Evolutionary conservation across 2,888 invertebrate species (phyloP).

Genomic region (Clivina fossor): DNA sequence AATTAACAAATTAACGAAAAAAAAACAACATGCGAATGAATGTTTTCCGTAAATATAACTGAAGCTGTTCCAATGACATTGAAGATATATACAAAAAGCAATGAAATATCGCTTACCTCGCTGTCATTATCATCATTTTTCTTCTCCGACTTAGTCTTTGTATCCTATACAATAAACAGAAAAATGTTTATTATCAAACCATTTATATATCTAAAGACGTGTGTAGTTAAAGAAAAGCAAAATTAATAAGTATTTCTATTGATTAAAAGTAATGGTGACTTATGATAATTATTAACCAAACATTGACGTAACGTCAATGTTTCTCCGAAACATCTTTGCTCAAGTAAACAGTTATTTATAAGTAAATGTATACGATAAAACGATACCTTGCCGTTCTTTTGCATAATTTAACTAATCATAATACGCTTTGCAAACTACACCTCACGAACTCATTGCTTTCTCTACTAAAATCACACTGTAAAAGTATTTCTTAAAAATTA

Average conservation of each 20-base stretch:
- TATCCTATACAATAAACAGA: conserved; percentile 57
- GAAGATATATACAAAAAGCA: background rate
- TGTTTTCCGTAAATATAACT: background rate
- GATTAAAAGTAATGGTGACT: too few species aligned
- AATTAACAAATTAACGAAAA: too few species aligned
- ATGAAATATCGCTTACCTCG: conserved; percentile 57
- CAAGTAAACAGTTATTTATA: background rate
- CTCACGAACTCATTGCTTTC: conserved; percentile 26
- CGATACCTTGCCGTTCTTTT: conserved; percentile 29
- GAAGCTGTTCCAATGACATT: too few species aligned
- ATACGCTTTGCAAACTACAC: conserved; percentile 15
- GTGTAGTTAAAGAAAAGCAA: too few species aligned
- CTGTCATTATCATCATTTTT: conserved; percentile 58
- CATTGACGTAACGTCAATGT: too few species aligned
- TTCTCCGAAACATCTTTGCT: conserved; percentile 1
- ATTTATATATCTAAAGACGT: background rate
- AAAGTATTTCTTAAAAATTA: too few species aligned
- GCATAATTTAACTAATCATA: conserved; percentile 28
- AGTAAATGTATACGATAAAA: background rate
- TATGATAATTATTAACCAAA: too few species aligned
- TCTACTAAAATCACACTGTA: too few species aligned
- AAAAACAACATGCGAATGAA: conserved; percentile 1
- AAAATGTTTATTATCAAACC: background rate
- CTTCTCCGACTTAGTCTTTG: conserved; percentile 63
- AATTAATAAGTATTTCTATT: too few species aligned